Conservation (phyloP, 2,888 invertebrate species). For the Margaritifera margaritifera region DNA sequence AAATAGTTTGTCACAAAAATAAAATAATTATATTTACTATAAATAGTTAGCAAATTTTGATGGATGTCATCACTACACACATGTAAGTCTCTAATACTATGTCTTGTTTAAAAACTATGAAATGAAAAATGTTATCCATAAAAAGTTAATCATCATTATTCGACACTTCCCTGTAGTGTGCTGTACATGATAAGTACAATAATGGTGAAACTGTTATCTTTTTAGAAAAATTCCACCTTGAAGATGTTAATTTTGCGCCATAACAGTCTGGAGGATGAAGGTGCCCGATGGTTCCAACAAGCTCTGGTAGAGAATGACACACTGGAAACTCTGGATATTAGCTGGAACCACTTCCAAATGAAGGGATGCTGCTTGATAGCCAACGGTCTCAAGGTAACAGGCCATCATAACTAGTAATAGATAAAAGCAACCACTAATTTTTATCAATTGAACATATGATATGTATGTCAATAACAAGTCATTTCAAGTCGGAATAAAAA, state of each 20-base stretch:
- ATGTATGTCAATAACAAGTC: not conserved
- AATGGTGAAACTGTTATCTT: slow-evolving; percentile 7
- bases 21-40: no score
- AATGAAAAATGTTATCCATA: no score
- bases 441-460: not conserved
- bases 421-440: not conserved
- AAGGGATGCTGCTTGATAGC: slow-evolving; percentile 53
- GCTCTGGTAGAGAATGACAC: slow-evolving; percentile 57
- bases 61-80: no score
- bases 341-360: slow-evolving; percentile 64
- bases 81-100: no score
- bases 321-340: slow-evolving; percentile 57
- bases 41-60: no score
- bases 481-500: no score
- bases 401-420: not conserved
- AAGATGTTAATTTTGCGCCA: slow-evolving; percentile 52
- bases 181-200: no score
- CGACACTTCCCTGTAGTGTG: no score
- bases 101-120: no score
- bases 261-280: slow-evolving; percentile 56
- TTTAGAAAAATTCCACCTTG: slow-evolving; percentile 55
- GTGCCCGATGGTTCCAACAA: slow-evolving; percentile 47
- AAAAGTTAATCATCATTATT: no score
- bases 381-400: slow-evolving; percentile 58
- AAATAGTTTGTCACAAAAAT: no score